A percentile compares a stretch with the other conserved stretches of the same genome.
These are phyloP conservation scores for Spodoptera exigua DNA, from an alignment of 2,888 invertebrate genomes.

Conservation along the genomic window DNA sequence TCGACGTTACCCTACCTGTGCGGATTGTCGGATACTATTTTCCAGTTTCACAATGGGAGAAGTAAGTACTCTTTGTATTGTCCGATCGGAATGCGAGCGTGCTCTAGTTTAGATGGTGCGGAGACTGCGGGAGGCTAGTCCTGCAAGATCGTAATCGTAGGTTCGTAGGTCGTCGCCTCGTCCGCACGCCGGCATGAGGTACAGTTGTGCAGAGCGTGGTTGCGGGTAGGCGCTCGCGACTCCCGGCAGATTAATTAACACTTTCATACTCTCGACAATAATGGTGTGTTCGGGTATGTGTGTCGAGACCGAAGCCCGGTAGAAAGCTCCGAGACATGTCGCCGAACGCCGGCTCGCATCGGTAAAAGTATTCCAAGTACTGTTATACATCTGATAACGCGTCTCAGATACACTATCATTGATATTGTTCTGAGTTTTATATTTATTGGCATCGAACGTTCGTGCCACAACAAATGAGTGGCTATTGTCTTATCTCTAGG, in stretches of 20 bases:
- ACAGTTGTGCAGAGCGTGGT: constrained; percentile 52
- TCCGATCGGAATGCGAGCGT: constrained; percentile 70
- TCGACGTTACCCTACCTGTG: constrained; percentile 55
- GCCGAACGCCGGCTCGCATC: constrained; percentile 61
- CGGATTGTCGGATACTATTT: constrained; percentile 61
- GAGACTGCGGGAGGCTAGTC: constrained; percentile 61
- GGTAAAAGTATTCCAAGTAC: constrained; percentile 72
- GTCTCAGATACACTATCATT: constrained; percentile 74
- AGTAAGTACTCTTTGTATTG: constrained; percentile 77
- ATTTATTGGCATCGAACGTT: constrained; percentile 70
- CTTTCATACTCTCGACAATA: constrained; percentile 67
- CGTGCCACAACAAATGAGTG: constrained; percentile 71
- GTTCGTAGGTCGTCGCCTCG: constrained; percentile 80
- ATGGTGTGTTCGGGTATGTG: constrained; percentile 71
- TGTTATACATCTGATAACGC: constrained; percentile 80
- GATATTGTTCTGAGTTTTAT: constrained; percentile 73
- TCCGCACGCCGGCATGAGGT: constrained; percentile 65
- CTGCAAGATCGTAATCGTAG: constrained; percentile 74
- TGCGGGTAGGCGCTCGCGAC: constrained; percentile 56
- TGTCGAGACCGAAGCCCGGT: constrained; percentile 68
- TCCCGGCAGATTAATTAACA: constrained; percentile 69
- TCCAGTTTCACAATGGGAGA: constrained; percentile 80
- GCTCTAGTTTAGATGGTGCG: constrained; percentile 74
- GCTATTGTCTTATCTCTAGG: constrained; percentile 78
- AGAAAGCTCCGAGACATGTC: constrained; percentile 75